phyloP scores from a whole-genome alignment of 2,113 vertebrate species.

The Phalacrocorax pelagicus region DNA sequence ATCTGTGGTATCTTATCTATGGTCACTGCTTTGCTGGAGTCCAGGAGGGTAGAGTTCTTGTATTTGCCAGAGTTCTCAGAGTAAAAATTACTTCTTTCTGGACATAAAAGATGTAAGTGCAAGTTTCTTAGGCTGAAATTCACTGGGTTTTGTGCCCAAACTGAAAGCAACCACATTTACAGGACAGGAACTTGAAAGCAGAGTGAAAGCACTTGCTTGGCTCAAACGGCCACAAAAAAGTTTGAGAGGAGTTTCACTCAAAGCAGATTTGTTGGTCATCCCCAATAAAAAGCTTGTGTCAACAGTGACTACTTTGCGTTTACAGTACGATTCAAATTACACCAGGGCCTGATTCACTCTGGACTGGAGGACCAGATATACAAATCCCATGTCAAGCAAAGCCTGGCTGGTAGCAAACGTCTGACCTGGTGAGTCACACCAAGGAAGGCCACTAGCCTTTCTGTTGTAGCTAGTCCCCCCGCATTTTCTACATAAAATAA shows the following conservation, averaged over 20 bases:
- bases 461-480: not conserved
- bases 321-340: not conserved
- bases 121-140: not conserved
- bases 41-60: slow-evolving; percentile 90
- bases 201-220: not conserved
- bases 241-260: not conserved
- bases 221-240: not conserved
- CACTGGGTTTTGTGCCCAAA: not conserved
- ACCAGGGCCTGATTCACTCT: not conserved
- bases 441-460: not conserved
- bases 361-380: not conserved
- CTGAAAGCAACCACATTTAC: not conserved
- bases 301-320: not conserved
- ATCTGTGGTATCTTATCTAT: slow-evolving; percentile 72
- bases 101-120: not conserved
- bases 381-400: not conserved
- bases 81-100: slow-evolving; percentile 29
- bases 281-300: not conserved
- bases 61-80: not conserved
- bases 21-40: slow-evolving; percentile 78
- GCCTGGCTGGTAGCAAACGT: not conserved
- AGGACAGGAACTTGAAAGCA: not conserved
- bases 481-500: not conserved
- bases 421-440: not conserved
- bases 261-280: not conserved